Conservation (phyloP, 2,888 invertebrate species). For the Bugula neritina region DNA sequence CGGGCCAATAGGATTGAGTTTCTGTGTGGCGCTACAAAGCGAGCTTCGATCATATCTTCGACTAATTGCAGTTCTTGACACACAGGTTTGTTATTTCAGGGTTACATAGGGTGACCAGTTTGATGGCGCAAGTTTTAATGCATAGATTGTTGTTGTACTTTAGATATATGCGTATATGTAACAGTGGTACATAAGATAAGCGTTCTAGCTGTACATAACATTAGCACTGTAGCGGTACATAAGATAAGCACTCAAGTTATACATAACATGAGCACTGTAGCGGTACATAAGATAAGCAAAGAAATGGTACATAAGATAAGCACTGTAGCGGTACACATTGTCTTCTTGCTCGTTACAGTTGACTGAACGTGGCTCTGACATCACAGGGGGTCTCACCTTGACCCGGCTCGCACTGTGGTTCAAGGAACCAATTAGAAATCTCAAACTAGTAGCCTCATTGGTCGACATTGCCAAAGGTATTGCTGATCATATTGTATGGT, state of each 20-base stretch:
- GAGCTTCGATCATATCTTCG: constrained; percentile 83
- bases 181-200: too few species aligned
- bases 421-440: constrained; percentile 69
- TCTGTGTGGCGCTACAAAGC: constrained; percentile 74
- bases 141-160: too few species aligned
- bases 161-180: too few species aligned
- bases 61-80: constrained; percentile 77
- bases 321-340: too few species aligned
- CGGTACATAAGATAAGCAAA: too few species aligned
- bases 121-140: too few species aligned
- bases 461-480: constrained; percentile 71
- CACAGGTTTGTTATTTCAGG: constrained; percentile 73
- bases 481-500: not conserved
- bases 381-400: constrained; percentile 58
- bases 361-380: not conserved
- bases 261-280: not conserved
- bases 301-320: too few species aligned
- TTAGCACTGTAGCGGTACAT: too few species aligned
- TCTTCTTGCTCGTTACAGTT: not conserved
- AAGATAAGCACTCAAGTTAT: too few species aligned
- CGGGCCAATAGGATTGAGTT: constrained; percentile 61
- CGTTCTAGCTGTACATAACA: too few species aligned
- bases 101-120: too few species aligned
- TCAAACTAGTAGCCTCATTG: constrained; percentile 77
- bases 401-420: constrained; percentile 75